Base-by-base conservation (phyloP, 1,140 invertebrate genomes). In the Cylas formicarius region DNA sequence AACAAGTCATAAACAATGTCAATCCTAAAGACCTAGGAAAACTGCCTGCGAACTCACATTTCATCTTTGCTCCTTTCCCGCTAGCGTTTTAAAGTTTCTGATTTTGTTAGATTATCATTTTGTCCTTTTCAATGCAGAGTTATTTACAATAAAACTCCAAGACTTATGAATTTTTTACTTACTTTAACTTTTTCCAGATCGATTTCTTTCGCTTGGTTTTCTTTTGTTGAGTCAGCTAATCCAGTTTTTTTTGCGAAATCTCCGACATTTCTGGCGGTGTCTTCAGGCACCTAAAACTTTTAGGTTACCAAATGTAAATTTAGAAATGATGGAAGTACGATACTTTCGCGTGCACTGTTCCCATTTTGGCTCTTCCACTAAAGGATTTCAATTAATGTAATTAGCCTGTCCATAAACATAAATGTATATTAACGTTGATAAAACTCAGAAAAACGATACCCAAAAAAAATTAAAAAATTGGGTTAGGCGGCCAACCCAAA, bases 301-400 rank as follows among this genome's bases (percentile, higher is more conserved):
- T 38, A 47, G 37, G 48, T 50, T 49, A n/a, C n/a, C n/a, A 44
- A 19, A 18, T 23, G 26, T 43, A 43, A 26, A 29, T 43, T 36
- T 43, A 36, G 39, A 43, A 6, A 19, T 48, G 37, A 40, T n/a
- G 2, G 18, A 18, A 23, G 20, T 13, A 4, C 14, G 21, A 16
- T 26, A 41, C 51, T 22, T 53, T 53, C 4, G 51, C 51, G 22
- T 53, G 51, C 8, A 53, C 51, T 14, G 33, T 53, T 16, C 51
- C 51, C 51, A 53, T 53, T 44, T 33, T 51, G n/a, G 26, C 18
- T 9, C 19, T 16, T 24, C 16, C 3, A 16, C 8, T 33, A 19
- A 27, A 14, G 9, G 11, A 8, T 21, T 37, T 19, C 22, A 5
- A 35, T 20, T 20, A 2, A 22, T 8, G 11, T 11, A 11, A 5